Conservation (phyloP, 2,113 vertebrate species). For the Mormoops blainvillei region DNA sequence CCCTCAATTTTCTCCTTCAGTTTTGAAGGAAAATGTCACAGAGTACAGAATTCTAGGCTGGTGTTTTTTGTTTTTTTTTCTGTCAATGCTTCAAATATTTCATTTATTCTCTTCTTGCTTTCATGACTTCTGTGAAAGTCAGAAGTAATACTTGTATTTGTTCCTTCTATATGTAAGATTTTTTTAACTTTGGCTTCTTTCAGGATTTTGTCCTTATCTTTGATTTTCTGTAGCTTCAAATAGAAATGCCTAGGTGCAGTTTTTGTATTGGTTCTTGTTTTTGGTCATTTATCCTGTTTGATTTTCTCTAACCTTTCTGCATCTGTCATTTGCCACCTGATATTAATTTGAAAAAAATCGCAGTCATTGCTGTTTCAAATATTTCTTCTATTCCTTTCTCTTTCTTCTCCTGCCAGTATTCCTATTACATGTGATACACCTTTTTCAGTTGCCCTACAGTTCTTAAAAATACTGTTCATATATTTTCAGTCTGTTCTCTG, state of each 20-base stretch:
- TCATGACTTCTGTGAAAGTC: background rate
- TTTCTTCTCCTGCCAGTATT: background rate
- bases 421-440: background rate
- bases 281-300: background rate
- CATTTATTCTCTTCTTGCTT: background rate
- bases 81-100: background rate
- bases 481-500: background rate
- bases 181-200: background rate
- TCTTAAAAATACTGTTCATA: background rate
- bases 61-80: background rate
- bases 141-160: background rate
- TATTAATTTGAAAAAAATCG: background rate
- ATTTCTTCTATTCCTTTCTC: background rate
- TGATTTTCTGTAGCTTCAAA: background rate
- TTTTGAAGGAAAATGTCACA: background rate
- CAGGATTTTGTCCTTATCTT: background rate
- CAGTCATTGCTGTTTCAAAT: background rate
- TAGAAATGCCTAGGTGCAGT: background rate
- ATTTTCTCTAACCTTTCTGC: background rate
- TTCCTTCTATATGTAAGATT: background rate
- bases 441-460: background rate
- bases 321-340: background rate
- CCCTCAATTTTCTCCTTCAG: background rate
- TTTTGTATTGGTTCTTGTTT: background rate
- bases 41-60: background rate